Evolutionary conservation across 92 coral and sea anemone genomes (phyloP).

Genomic region (Anthopleura xanthogrammica): DNA sequence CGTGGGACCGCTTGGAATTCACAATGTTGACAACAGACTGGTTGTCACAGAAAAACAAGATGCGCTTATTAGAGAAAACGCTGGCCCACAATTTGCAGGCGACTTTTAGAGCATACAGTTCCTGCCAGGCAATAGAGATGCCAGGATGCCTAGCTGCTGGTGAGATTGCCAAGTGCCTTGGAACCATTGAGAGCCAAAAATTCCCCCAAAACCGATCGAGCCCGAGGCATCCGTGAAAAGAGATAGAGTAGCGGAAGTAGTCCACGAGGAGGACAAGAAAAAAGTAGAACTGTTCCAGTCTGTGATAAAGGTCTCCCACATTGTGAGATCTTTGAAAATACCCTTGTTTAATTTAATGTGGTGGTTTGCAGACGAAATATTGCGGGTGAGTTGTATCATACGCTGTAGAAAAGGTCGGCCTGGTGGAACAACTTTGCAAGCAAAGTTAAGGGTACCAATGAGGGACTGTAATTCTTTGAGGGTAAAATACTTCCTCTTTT

Average conservation of each 20-base stretch:
- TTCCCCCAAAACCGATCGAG: slow-evolving; percentile 51
- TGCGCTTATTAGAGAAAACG: slow-evolving; percentile 40
- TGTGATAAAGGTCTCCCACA: slow-evolving; percentile 59
- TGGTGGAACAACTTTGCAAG: slow-evolving; percentile 57
- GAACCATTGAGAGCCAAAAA: slow-evolving; percentile 54
- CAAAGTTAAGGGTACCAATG: slow-evolving; percentile 54
- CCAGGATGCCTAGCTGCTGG: slow-evolving; percentile 45
- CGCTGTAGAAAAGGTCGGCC: slow-evolving; percentile 65
- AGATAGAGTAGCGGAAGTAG: slow-evolving; percentile 19
- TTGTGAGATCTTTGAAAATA: slow-evolving; percentile 44
- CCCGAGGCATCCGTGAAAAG: slow-evolving; percentile 70
- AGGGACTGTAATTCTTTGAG: slow-evolving; percentile 49
- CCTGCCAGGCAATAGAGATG: slow-evolving; percentile 70
- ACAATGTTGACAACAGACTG: slow-evolving; percentile 55
- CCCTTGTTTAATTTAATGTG: slow-evolving; percentile 40
- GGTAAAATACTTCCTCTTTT: slow-evolving; percentile 25
- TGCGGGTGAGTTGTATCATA: slow-evolving; percentile 48
- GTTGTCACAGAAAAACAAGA: slow-evolving; percentile 44
- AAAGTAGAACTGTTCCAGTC: slow-evolving; percentile 56
- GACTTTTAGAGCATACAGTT: slow-evolving; percentile 52
- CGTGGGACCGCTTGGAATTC: slow-evolving; percentile 46
- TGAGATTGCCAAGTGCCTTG: slow-evolving; percentile 58
- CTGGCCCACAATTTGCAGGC: slow-evolving; percentile 57
- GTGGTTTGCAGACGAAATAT: slow-evolving; percentile 35
- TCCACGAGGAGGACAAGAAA: slow-evolving; percentile 41